Conservation (phyloP, 1,140 invertebrate genomes). For the Fopius arisanus region DNA sequence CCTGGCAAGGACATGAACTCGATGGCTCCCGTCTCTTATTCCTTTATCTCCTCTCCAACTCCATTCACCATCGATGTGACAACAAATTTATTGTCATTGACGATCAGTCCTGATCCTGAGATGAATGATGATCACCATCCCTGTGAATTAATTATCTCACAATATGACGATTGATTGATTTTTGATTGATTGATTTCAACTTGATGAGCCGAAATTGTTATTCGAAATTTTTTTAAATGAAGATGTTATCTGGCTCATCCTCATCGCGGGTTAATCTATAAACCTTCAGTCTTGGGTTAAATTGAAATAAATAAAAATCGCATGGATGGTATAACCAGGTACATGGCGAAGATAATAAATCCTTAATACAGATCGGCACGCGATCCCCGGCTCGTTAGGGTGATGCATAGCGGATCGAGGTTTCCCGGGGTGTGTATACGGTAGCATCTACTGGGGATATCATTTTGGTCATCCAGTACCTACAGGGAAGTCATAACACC, state of each 20-base stretch:
- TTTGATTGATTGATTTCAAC: too few species aligned
- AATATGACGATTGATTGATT: too few species aligned
- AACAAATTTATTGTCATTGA: too few species aligned
- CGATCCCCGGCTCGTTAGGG: slow-evolving; percentile 63
- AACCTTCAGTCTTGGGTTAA: neutral
- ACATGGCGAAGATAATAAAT: slow-evolving; percentile 53
- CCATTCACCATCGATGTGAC: too few species aligned
- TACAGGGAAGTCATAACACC: slow-evolving; percentile 45
- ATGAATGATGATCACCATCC: too few species aligned
- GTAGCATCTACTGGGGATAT: slow-evolving; percentile 55
- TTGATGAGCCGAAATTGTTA: too few species aligned
- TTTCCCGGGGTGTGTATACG: slow-evolving; percentile 60
- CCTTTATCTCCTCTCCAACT: slow-evolving; percentile 21
- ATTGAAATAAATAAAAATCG: neutral
- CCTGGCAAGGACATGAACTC: neutral
- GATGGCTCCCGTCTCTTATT: slow-evolving; percentile 8
- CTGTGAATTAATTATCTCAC: too few species aligned
- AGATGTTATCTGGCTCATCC: neutral
- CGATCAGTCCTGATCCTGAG: too few species aligned
- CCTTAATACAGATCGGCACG: slow-evolving; percentile 66
- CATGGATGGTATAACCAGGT: neutral
- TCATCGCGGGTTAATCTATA: neutral
- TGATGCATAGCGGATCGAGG: slow-evolving; percentile 61
- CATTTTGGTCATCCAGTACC: slow-evolving; percentile 43
- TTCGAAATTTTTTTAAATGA: too few species aligned